These are phyloP conservation scores for Pollenia griseotomentosa DNA, from an alignment of 2,888 invertebrate genomes.

Conservation along the genomic window DNA sequence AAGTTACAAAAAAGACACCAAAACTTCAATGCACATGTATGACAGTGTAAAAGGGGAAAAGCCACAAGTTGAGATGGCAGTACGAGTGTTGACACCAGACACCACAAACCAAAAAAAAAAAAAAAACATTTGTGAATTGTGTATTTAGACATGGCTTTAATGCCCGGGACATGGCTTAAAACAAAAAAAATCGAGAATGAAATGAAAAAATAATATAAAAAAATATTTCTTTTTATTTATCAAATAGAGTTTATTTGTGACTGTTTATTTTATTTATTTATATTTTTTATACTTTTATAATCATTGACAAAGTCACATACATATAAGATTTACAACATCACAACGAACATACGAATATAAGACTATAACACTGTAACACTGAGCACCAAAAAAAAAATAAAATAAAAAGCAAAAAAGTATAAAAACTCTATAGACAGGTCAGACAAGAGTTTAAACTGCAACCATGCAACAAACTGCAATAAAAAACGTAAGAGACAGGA, in stretches of 20 bases:
- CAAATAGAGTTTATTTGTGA: conserved; percentile 51
- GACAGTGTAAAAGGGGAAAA: conserved; percentile 69
- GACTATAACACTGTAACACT: conserved; percentile 15
- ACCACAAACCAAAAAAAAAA: conserved; percentile 50
- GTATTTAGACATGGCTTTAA: conserved; percentile 64
- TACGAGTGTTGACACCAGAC: conserved; percentile 71
- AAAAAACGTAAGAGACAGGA: conserved; percentile 58
- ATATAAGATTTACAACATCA: conserved; percentile 40
- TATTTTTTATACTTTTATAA: conserved; percentile 21
- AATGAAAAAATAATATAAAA: conserved; percentile 16
- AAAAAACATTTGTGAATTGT: conserved; percentile 60
- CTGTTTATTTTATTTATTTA: conserved; percentile 43
- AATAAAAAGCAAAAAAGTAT: background rate
- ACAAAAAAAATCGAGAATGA: conserved; percentile 29
- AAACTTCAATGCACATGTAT: conserved; percentile 53
- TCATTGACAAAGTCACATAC: conserved; percentile 40
- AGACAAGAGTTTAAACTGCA: conserved; percentile 67
- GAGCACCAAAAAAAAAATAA: background rate
- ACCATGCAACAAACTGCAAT: conserved; percentile 35
- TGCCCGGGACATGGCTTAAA: conserved; percentile 31
- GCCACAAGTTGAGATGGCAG: conserved; percentile 70
- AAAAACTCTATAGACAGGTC: conserved; percentile 61
- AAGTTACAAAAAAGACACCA: background rate
- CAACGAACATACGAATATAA: conserved; percentile 1
- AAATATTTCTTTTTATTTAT: conserved; percentile 48